Base-by-base conservation (phyloP, 2,888 invertebrate genomes). In the Brachycybe producta region DNA sequence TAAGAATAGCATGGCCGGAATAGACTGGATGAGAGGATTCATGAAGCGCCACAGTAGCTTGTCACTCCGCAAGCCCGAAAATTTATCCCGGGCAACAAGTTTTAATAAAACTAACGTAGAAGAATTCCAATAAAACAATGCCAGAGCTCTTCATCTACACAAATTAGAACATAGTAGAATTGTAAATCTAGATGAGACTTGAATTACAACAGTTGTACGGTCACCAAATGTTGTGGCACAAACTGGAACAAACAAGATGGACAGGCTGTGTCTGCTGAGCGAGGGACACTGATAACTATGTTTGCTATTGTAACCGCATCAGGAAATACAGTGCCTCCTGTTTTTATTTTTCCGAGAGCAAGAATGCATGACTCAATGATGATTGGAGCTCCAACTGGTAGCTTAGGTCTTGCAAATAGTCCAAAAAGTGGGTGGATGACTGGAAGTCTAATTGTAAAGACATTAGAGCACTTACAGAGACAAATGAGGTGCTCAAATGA, bases 381-480 rank as follows among this genome's bases (percentile, higher is more conserved):
- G 42, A 49, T 56, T 51, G 57, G 57, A 32, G 55, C 55, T 41
- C 57, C 57, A 15, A 35, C 43, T 26, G 59, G 58, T 24, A 45
- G 52, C 45, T 17, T 57, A 34, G 59, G 58, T 13, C 40, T 51
- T n/a, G 57, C 55, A 19, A 41, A 44, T 15, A 35, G 24, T 23
- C 49, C 19, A 36, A 59, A 58, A 3, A 30, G 32, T 13, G 8
- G 8, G 8, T 61, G 60, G 59, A 57, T 57, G 55, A 58, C 43
- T 17, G 19, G 32, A 5, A 49, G 52, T 38, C 49, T 62, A 17
- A 67, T 66, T 57, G 47, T 62, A 8, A 44, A 62, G 42, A 61
- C 63, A 30, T 61, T 66, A 57, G 56, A 62, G 49, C 64, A 66
- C 57, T 66, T 67, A 52, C 59, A 65, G 35, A 61, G 62, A 55